These are phyloP conservation scores for Melanotaenia parkinsoni DNA, from an alignment of 2,797 vertebrate species.

Conservation along the genomic window DNA sequence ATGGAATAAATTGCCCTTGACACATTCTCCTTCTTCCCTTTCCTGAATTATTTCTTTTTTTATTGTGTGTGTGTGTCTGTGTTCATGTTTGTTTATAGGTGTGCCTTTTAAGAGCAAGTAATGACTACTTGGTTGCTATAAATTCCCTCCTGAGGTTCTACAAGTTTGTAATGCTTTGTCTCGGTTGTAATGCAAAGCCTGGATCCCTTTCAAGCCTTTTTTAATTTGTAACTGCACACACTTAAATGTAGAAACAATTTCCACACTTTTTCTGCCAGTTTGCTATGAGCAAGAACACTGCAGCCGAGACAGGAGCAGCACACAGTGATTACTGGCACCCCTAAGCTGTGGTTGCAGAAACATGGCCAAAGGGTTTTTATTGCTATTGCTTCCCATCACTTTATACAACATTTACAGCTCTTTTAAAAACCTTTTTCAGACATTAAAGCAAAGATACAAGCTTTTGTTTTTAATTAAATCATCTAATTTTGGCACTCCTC, in stretches of 20 bases:
- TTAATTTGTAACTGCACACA: constrained; percentile 21
- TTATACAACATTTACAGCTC: constrained; percentile 70
- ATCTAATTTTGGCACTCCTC: constrained; percentile 59
- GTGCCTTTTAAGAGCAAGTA: constrained; percentile 27
- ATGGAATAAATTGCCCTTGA: constrained; percentile 64
- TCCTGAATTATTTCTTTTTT: constrained; percentile 29
- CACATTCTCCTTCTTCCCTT: constrained; percentile 44
- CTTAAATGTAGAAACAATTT: constrained; percentile 5
- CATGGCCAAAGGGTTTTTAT: constrained; percentile 63
- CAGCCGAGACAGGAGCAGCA: constrained; percentile 15
- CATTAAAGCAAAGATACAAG: constrained; percentile 67
- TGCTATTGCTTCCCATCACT: constrained; percentile 62
- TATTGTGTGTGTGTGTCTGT: background rate
- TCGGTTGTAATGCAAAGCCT: constrained; percentile 10
- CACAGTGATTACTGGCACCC: constrained; percentile 52
- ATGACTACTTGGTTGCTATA: constrained; percentile 40
- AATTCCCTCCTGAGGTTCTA: constrained; percentile 36
- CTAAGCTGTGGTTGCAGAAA: constrained; percentile 62
- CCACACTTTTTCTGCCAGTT: constrained; percentile 30
- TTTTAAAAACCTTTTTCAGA: constrained; percentile 56
- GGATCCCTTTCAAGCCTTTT: constrained; percentile 11
- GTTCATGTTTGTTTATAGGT: constrained; percentile 26
- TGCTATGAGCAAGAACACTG: constrained; percentile 36
- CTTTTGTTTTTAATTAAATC: constrained; percentile 67
- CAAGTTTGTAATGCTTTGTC: constrained; percentile 22